A percentile compares a stretch with the other conserved stretches of the same genome.
Conservation (phyloP, 2,888 invertebrate genomes). For the Platerodrilus igneus region DNA sequence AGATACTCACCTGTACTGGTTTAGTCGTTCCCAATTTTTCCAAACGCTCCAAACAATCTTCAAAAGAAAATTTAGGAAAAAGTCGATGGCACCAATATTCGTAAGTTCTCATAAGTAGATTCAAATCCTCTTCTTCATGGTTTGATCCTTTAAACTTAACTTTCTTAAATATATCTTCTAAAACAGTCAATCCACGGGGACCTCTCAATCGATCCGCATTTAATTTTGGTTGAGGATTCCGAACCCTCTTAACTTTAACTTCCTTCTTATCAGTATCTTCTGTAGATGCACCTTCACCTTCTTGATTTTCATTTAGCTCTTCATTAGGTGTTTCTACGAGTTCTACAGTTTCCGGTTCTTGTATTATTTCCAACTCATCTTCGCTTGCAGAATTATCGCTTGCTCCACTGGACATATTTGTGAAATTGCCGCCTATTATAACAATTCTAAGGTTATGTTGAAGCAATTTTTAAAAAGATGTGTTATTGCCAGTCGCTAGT, state of each 20-base stretch:
- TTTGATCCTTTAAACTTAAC: slow-evolving; percentile 80
- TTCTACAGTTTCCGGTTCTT: slow-evolving; percentile 24
- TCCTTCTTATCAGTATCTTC: slow-evolving; percentile 46
- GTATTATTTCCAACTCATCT: slow-evolving; percentile 26
- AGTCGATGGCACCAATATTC: slow-evolving; percentile 94
- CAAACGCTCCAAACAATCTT: slow-evolving; percentile 72
- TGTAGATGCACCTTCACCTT: slow-evolving; percentile 29
- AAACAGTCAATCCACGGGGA: slow-evolving; percentile 72
- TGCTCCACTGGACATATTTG: slow-evolving; percentile 7
- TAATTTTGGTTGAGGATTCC: slow-evolving; percentile 64
- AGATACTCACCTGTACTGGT: slow-evolving; percentile 61
- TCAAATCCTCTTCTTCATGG: slow-evolving; percentile 77
- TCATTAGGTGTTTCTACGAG: slow-evolving; percentile 11
- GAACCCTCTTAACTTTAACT: slow-evolving; percentile 47
- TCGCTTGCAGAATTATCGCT: slow-evolving; percentile 22
- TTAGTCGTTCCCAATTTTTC: slow-evolving; percentile 82
- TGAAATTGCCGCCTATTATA: slow-evolving; percentile 1
- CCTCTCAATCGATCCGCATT: slow-evolving; percentile 70
- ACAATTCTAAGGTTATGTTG: slow-evolving; percentile 10
- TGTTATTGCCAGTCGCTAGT: too few species aligned
- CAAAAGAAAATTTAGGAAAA: slow-evolving; percentile 84
- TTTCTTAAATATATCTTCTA: slow-evolving; percentile 74
- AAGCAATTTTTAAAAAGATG: slow-evolving; percentile 5
- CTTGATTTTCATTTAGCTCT: slow-evolving; percentile 21
- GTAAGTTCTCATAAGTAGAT: slow-evolving; percentile 70